phyloP scores from a whole-genome alignment of 2,113 vertebrate species.

The Nannobrachium achirus region DNA sequence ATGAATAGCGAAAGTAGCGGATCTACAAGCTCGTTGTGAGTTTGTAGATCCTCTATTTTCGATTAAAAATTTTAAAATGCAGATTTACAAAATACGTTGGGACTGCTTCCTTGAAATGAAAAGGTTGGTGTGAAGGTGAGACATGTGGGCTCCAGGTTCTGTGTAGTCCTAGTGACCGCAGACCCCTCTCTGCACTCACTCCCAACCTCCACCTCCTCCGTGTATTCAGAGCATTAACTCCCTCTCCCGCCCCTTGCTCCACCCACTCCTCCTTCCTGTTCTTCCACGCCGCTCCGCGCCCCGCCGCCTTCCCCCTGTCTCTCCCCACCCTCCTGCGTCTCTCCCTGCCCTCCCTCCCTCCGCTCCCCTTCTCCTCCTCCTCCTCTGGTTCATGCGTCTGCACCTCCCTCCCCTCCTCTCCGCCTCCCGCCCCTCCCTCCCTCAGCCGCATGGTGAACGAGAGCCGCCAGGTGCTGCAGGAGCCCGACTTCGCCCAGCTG shows the following conservation, averaged over 20 bases:
- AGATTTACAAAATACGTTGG: too few relatives aligned
- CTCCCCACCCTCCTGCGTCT: slow-evolving; percentile 43
- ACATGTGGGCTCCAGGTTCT: background rate
- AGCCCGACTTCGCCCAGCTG: slow-evolving; percentile 94
- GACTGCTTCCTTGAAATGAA: too few relatives aligned
- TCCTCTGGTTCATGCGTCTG: background rate
- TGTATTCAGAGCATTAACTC: slow-evolving; percentile 73
- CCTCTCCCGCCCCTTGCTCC: slow-evolving; percentile 66
- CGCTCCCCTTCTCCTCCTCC: slow-evolving; percentile 17
- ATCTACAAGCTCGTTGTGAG: too few relatives aligned
- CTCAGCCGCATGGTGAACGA: slow-evolving; percentile 84
- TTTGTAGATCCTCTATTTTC: too few relatives aligned
- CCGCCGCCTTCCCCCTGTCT: slow-evolving; percentile 49
- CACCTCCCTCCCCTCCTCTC: background rate
- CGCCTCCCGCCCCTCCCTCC: slow-evolving; percentile 16
- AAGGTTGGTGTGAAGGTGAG: too few relatives aligned
- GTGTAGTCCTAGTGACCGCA: slow-evolving; percentile 51
- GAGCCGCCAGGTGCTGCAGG: slow-evolving; percentile 92
- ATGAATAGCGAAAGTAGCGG: too few relatives aligned
- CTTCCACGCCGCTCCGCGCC: slow-evolving; percentile 17
- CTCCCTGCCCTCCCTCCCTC: slow-evolving; percentile 33
- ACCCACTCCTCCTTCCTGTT: slow-evolving; percentile 55
- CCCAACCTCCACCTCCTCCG: slow-evolving; percentile 34
- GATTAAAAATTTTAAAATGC: too few relatives aligned
- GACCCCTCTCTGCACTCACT: slow-evolving; percentile 53